Evolutionary conservation across 2,888 invertebrate genomes (phyloP).

Genomic region (Lapara coniferarum): DNA sequence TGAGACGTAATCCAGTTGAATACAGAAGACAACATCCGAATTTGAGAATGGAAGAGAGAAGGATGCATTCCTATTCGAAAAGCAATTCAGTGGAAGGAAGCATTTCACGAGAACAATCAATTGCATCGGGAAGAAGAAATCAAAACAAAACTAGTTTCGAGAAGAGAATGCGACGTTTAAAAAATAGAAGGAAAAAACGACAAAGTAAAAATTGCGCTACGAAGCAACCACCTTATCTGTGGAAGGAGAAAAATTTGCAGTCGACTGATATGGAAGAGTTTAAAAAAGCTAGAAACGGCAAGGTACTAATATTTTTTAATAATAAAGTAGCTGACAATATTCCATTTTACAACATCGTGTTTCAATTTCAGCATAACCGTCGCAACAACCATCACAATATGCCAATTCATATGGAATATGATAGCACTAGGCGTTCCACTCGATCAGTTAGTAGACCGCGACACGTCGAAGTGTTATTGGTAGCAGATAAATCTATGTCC

Average conservation of each 20-base stretch:
- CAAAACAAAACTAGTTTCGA: slow-evolving; percentile 53
- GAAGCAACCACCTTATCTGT: slow-evolving; percentile 74
- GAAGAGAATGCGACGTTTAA: slow-evolving; percentile 57
- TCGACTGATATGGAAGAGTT: slow-evolving; percentile 42
- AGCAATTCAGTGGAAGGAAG: slow-evolving; percentile 64
- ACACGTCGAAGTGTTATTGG: slow-evolving; percentile 93
- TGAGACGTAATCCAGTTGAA: slow-evolving; percentile 70
- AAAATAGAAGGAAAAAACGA: slow-evolving; percentile 66
- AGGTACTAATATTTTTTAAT: slow-evolving; percentile 38
- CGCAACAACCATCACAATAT: slow-evolving; percentile 53
- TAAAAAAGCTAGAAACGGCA: slow-evolving; percentile 45
- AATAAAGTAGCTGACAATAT: no score
- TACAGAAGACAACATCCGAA: slow-evolving; percentile 66
- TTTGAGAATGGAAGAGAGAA: slow-evolving; percentile 66
- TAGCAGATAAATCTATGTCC: slow-evolving; percentile 94
- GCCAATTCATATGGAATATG: slow-evolving; percentile 39
- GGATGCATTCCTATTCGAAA: slow-evolving; percentile 51
- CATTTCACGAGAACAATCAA: slow-evolving; percentile 56
- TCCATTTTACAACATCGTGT: neutral
- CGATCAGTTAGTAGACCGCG: slow-evolving; percentile 90
- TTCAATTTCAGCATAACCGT: slow-evolving; percentile 54
- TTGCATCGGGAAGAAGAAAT: slow-evolving; percentile 48
- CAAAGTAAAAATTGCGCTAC: slow-evolving; percentile 75
- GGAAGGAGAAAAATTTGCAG: slow-evolving; percentile 59
- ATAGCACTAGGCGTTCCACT: slow-evolving; percentile 50